Evolutionary conservation across 2,888 invertebrate genomes (phyloP).

Genomic region (Saturnia pavonia): DNA sequence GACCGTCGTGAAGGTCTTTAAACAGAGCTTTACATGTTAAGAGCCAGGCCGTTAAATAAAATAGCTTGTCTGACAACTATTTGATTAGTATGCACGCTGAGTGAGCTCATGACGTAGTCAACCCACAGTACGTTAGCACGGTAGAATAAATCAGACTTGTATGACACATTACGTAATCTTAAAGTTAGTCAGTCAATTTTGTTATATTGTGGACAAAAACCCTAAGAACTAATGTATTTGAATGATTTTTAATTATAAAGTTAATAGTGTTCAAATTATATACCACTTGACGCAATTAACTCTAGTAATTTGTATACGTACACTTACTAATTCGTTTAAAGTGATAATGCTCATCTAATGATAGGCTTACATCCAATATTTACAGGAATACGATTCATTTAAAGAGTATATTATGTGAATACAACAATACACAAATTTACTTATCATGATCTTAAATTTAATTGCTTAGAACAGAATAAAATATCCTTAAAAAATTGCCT

Average conservation of each 20-base stretch:
- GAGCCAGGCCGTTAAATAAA: constrained; percentile 11
- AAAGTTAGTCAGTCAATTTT: not conserved
- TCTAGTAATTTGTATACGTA: too few relatives aligned
- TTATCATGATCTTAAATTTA: too few relatives aligned
- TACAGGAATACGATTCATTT: not conserved
- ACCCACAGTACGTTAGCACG: not conserved
- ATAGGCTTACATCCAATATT: not conserved
- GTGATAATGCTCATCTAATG: not conserved
- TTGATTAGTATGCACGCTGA: constrained; percentile 19
- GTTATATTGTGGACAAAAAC: not conserved
- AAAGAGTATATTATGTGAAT: not conserved
- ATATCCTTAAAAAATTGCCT: too few relatives aligned
- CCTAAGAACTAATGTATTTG: not conserved
- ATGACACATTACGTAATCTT: constrained; percentile 4
- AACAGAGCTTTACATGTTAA: not conserved
- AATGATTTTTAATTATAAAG: not conserved
- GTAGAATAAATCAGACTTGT: constrained; percentile 11
- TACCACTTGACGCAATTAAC: too few relatives aligned
- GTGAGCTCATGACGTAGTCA: constrained; percentile 14
- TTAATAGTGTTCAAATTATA: too few relatives aligned
- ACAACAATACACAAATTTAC: too few relatives aligned
- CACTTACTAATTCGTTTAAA: not conserved
- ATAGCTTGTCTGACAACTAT: constrained; percentile 18
- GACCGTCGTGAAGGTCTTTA: not conserved
- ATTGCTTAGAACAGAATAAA: too few relatives aligned